Evolutionary conservation across 2,888 invertebrate genomes (phyloP).

Genomic region (Platypus cylindrus): DNA sequence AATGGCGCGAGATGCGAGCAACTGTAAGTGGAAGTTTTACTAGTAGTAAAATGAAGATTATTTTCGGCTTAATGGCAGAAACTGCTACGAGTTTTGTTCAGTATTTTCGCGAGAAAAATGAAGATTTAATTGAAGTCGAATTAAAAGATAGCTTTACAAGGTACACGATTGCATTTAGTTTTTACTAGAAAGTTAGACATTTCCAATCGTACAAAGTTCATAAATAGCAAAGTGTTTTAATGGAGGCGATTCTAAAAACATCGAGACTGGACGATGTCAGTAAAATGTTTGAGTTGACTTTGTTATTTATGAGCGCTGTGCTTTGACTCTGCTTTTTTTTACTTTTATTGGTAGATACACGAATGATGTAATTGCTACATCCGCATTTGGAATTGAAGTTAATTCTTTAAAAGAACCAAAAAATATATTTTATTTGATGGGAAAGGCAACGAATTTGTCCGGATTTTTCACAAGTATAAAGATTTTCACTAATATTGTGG

Average conservation of each 20-base stretch:
- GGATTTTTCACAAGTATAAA: no score
- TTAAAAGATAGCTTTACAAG: slow-evolving; percentile 34
- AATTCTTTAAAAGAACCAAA: slow-evolving; percentile 40
- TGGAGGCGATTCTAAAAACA: no score
- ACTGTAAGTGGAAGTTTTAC: slow-evolving; percentile 28
- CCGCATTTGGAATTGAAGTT: slow-evolving; percentile 30
- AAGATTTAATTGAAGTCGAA: slow-evolving; percentile 29
- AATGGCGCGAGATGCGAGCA: slow-evolving; percentile 28
- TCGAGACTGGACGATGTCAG: no score
- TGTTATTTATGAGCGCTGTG: no score
- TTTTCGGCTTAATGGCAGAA: slow-evolving; percentile 23
- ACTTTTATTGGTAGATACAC: slow-evolving; percentile 33
- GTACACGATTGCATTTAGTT: no score
- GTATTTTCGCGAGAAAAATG: slow-evolving; percentile 19
- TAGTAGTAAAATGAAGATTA: slow-evolving; percentile 29
- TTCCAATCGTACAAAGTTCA: no score
- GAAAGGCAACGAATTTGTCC: no score
- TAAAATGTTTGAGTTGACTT: no score
- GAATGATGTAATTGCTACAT: slow-evolving; percentile 39
- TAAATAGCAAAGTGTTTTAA: no score
- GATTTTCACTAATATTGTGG: no score
- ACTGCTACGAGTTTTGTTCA: slow-evolving; percentile 14
- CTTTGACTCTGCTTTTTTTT: no score
- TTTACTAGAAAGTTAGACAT: no score
- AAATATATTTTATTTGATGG: slow-evolving; percentile 14